Conservation (phyloP, 2,888 invertebrate genomes). For the Mayetiola destructor region DNA sequence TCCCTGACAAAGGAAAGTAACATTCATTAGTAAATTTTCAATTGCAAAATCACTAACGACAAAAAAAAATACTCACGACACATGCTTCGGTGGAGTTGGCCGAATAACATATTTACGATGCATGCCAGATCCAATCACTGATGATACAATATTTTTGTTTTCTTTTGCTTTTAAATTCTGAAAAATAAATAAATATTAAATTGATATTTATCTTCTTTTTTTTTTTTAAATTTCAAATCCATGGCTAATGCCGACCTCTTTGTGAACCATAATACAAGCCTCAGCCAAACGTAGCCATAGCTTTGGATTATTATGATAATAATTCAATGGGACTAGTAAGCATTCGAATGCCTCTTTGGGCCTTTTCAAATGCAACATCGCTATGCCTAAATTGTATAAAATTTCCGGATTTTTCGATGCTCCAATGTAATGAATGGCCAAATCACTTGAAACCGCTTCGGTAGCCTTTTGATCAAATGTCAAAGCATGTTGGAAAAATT, state of each 20-base stretch:
- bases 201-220: neutral
- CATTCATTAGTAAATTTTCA: neutral
- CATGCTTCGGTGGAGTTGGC: slow-evolving; percentile 21
- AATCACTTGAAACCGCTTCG: slow-evolving; percentile 20
- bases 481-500: slow-evolving; percentile 34
- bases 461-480: slow-evolving; percentile 30
- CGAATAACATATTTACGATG: slow-evolving; percentile 23
- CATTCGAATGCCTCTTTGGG: slow-evolving; percentile 81
- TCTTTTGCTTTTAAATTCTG: slow-evolving; percentile 21
- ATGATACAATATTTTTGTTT: slow-evolving; percentile 22
- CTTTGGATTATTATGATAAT: slow-evolving; percentile 74
- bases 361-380: slow-evolving; percentile 65
- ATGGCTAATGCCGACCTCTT: slow-evolving; percentile 34
- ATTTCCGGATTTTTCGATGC: slow-evolving; percentile 31
- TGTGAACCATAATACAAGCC: slow-evolving; percentile 62
- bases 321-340: slow-evolving; percentile 69
- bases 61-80: slow-evolving; percentile 23
- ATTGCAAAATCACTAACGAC: neutral
- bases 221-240: neutral
- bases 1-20: slow-evolving; percentile 27
- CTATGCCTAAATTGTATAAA: slow-evolving; percentile 41
- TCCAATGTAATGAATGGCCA: slow-evolving; percentile 28
- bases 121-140: slow-evolving; percentile 23
- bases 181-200: neutral
- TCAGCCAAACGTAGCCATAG: slow-evolving; percentile 89